Evolutionary conservation across 2,797 vertebrate genomes (phyloP).

Genomic region (Sciurus carolinensis): DNA sequence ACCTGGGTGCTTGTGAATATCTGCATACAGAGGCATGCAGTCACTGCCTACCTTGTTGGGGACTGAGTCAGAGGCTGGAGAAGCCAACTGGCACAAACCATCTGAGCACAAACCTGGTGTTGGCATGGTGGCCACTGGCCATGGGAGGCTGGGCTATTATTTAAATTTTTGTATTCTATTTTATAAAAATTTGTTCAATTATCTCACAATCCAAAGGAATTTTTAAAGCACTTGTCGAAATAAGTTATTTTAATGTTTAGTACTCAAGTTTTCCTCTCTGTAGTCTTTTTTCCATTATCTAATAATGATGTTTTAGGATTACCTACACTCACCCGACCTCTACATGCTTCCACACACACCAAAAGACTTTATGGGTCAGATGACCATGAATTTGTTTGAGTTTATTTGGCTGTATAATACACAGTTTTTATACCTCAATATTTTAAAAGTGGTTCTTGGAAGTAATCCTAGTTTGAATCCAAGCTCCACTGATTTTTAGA

Average conservation of each 20-base stretch:
- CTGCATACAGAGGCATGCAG: too few species aligned
- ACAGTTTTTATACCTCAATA: neutral
- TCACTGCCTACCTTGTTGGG: too few species aligned
- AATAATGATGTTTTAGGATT: neutral
- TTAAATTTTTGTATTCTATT: neutral
- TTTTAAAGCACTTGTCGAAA: neutral
- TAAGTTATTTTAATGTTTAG: neutral
- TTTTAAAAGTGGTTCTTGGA: neutral
- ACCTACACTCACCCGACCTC: too few species aligned
- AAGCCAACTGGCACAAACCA: too few species aligned
- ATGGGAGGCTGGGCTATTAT: too few species aligned
- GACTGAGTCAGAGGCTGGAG: too few species aligned
- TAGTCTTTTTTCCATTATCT: neutral
- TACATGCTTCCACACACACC: neutral
- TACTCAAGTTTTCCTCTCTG: neutral
- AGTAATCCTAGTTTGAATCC: neutral
- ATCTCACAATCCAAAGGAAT: conserved; percentile 38
- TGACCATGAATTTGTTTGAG: neutral
- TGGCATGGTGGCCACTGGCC: too few species aligned
- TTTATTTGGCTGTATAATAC: neutral
- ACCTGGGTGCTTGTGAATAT: too few species aligned
- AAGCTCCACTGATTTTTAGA: neutral
- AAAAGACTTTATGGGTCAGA: neutral
- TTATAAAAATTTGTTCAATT: conserved; percentile 42
- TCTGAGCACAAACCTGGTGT: too few species aligned